These are phyloP conservation scores for Drosophila sechellia DNA, from an alignment of 1,140 invertebrate species.

Conservation along the genomic window DNA sequence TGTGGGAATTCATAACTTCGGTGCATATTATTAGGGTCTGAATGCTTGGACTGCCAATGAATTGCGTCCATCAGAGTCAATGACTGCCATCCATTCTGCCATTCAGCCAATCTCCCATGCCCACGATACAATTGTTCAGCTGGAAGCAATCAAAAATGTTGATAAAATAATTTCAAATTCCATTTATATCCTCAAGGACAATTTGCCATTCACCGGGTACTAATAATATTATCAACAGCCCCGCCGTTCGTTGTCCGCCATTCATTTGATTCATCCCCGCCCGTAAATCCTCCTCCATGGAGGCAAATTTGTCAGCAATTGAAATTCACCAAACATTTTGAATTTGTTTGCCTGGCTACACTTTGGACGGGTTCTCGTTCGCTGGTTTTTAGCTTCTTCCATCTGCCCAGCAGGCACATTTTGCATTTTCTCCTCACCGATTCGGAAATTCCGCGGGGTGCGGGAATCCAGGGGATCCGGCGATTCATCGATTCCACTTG, in stretches of 20 bases:
- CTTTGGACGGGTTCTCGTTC: slow-evolving; percentile 52
- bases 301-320: slow-evolving; percentile 79
- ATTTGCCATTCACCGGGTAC: slow-evolving; percentile 79
- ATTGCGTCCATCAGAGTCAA: slow-evolving; percentile 46
- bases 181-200: slow-evolving; percentile 82
- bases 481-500: slow-evolving; percentile 40
- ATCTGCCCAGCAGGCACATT: slow-evolving; percentile 77
- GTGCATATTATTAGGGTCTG: slow-evolving; percentile 70
- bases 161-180: slow-evolving; percentile 83
- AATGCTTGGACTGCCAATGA: slow-evolving; percentile 63
- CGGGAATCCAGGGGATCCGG: slow-evolving; percentile 10
- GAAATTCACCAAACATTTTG: slow-evolving; percentile 82
- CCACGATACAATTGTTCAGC: slow-evolving; percentile 67
- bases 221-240: slow-evolving; percentile 77
- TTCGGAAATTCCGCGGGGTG: background rate
- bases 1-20: slow-evolving; percentile 76
- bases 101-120: slow-evolving; percentile 1
- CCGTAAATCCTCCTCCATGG: background rate
- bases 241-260: slow-evolving; percentile 10
- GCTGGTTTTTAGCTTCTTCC: slow-evolving; percentile 36
- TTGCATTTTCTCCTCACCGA: slow-evolving; percentile 56
- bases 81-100: slow-evolving; percentile 39
- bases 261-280: slow-evolving; percentile 36
- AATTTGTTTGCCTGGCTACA: slow-evolving; percentile 79
- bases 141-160: slow-evolving; percentile 82